phyloP scores from a whole-genome alignment of 2,888 invertebrate species.

The Scelioninae gen. 1 region DNA sequence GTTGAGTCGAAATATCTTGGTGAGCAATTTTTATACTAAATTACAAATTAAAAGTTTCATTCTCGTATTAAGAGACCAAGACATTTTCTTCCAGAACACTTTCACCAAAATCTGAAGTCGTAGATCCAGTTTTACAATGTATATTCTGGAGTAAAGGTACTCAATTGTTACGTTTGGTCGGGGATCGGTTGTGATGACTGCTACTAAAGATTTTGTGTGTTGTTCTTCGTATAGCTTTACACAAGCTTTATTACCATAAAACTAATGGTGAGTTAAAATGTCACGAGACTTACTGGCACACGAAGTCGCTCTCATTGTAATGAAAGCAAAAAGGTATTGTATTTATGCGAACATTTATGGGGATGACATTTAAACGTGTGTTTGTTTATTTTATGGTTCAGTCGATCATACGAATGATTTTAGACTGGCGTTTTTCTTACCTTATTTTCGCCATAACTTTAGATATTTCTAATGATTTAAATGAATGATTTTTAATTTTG shows the following conservation, averaged over 20 bases:
- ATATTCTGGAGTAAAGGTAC: slow-evolving; percentile 1
- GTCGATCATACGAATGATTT: slow-evolving; percentile 34
- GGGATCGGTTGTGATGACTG: slow-evolving; percentile 18
- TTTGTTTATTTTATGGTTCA: slow-evolving; percentile 36
- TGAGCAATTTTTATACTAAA: too few relatives aligned
- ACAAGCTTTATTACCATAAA: slow-evolving; percentile 11
- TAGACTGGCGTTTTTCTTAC: slow-evolving; percentile 44
- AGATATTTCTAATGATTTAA: background rate
- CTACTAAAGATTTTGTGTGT: slow-evolving; percentile 9
- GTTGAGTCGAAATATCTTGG: too few relatives aligned
- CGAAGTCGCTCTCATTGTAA: slow-evolving; percentile 22
- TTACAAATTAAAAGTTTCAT: too few relatives aligned
- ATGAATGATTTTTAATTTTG: background rate
- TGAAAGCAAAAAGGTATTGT: slow-evolving; percentile 22
- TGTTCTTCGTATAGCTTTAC: background rate
- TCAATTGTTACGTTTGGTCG: slow-evolving; percentile 9
- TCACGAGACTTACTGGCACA: slow-evolving; percentile 40
- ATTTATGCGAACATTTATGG: slow-evolving; percentile 50
- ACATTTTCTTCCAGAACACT: too few relatives aligned
- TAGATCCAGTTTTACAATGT: background rate
- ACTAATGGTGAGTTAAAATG: slow-evolving; percentile 13
- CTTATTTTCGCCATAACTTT: background rate
- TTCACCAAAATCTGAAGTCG: too few relatives aligned
- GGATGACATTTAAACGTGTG: slow-evolving; percentile 50
- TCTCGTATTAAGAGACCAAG: too few relatives aligned